Percentiles rank a stretch among this genome's conserved stretches.
Conservation (phyloP, 2,113 vertebrate species). For the Sminthopsis crassicaudata region DNA sequence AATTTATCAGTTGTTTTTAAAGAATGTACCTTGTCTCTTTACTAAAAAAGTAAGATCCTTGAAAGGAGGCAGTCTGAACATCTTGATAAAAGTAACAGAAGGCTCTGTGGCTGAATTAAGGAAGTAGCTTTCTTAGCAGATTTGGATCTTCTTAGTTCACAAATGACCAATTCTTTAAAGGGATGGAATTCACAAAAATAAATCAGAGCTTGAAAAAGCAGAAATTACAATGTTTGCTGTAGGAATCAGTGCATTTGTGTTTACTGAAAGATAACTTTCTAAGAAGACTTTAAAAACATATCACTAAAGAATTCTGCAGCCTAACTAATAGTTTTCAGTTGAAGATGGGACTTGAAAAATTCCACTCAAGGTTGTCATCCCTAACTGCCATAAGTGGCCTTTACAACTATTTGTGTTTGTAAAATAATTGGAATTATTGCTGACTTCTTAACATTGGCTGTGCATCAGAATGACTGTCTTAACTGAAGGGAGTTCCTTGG, state of each 20-base stretch:
- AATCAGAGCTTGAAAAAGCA: not conserved
- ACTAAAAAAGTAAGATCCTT: not conserved
- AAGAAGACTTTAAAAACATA: not conserved
- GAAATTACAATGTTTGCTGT: not conserved
- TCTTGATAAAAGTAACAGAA: not conserved
- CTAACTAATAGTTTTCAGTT: not conserved
- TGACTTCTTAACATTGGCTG: not conserved
- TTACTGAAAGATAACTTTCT: constrained; percentile 25
- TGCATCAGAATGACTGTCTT: not conserved
- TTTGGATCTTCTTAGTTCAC: not conserved
- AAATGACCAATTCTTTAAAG: not conserved
- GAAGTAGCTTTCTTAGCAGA: not conserved
- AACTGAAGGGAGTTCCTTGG: not conserved
- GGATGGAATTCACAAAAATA: not conserved
- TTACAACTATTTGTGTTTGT: not conserved
- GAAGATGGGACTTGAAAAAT: not conserved
- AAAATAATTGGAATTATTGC: not conserved
- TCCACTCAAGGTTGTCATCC: not conserved
- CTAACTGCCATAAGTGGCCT: constrained; percentile 38
- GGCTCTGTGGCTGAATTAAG: not conserved
- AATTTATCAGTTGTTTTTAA: not conserved
- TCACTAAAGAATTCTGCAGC: rapidly evolving
- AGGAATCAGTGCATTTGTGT: constrained; percentile 69
- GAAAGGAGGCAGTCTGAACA: not conserved
- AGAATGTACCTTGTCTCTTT: not conserved